phyloP scores from a whole-genome alignment of 1,140 invertebrate genomes.

The Acromyrmex heyeri region DNA sequence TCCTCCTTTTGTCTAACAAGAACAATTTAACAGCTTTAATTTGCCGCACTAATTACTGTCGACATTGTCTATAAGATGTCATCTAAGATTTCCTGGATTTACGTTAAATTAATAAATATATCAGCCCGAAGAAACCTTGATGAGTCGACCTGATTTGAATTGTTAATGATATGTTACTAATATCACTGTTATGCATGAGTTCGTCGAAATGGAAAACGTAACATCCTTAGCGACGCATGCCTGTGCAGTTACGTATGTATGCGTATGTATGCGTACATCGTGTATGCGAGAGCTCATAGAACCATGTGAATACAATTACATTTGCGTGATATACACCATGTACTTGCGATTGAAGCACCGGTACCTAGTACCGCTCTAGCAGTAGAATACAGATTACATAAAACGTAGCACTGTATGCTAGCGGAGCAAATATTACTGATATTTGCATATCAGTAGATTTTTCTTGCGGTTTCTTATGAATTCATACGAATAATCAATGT shows the following conservation, averaged over 20 bases:
- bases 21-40: neutral
- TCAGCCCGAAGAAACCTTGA: conserved; percentile 24
- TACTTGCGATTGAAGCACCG: conserved; percentile 36
- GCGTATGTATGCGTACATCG: conserved; percentile 2
- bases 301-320: conserved; percentile 24
- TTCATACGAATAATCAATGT: neutral
- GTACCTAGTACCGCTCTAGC: conserved; percentile 19
- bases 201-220: conserved; percentile 57
- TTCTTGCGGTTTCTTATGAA: neutral
- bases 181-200: conserved; percentile 45
- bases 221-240: conserved; percentile 30
- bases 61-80: neutral
- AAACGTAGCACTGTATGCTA: neutral
- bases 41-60: neutral
- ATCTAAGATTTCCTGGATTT: neutral
- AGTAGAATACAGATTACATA: conserved; percentile 51
- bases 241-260: neutral
- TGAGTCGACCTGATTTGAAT: conserved; percentile 60
- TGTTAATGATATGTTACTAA: conserved; percentile 67
- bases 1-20: neutral
- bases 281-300: conserved; percentile 9
- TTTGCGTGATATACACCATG: conserved; percentile 35
- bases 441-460: conserved; percentile 23
- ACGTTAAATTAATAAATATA: neutral
- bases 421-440: neutral